A percentile compares a stretch with the other conserved stretches of the same genome.
These are phyloP conservation scores for Odontophorus gujanensis DNA, from an alignment of 2,113 vertebrate genomes.

Conservation along the genomic window DNA sequence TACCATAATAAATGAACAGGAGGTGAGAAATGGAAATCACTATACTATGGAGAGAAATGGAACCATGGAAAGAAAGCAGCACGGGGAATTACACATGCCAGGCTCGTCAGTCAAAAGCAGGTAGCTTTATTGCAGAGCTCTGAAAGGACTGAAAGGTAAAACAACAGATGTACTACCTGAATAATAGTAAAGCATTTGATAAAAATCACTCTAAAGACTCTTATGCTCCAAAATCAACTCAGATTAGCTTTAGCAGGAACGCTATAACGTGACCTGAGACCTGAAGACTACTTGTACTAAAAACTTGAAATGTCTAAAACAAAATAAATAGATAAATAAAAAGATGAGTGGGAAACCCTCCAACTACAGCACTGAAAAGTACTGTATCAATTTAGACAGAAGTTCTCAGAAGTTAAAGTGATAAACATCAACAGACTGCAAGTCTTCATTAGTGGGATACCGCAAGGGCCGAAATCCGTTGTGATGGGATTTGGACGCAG, in stretches of 20 bases:
- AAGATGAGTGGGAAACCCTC: background rate
- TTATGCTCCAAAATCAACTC: background rate
- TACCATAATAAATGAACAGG: background rate
- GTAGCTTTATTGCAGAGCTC: background rate
- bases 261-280: background rate
- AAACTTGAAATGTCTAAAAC: background rate
- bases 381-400: background rate
- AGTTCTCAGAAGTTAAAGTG: background rate
- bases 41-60: background rate
- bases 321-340: slow-evolving; percentile 3
- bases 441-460: background rate
- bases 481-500: background rate
- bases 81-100: background rate
- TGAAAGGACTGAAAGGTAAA: slow-evolving; percentile 21
- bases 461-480: background rate
- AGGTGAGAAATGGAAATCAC: background rate
- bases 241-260: background rate
- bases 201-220: background rate
- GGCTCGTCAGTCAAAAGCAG: background rate
- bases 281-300: background rate
- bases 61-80: background rate
- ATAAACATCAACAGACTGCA: slow-evolving; percentile 5
- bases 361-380: background rate
- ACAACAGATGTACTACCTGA: slow-evolving; percentile 1
- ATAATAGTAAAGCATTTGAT: background rate